Evolutionary conservation across 2,113 vertebrate species (phyloP), one percentile per base, ranked within the genome.

Genomic region (Elephas maximus): DNA sequence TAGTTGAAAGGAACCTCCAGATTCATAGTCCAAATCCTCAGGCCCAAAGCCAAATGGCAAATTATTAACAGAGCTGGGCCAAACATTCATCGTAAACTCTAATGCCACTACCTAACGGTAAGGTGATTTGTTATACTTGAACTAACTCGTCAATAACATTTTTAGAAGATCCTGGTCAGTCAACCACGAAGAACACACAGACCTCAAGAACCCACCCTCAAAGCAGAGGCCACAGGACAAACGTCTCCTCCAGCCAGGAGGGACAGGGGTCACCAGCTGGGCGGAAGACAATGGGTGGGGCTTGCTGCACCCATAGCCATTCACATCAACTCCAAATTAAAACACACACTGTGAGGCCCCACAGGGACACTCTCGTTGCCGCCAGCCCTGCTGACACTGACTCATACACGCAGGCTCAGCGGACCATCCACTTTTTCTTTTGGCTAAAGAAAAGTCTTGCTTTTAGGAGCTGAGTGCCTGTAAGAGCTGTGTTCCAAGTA

Each of bases 1-100:
- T 79, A 83, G 9, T n/a, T 53, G 28, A 60, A 82, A 91, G 95
- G 88, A 88, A 91, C 4, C 60, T 91, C 73, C 91, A 81, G 84
- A 80, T 71, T 51, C 44, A 51, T 33, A 41, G 41, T 44, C 33
- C 65, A 80, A 88, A 51, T 8, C 12, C 33, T 89, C 33, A 37
- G n/a, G 51, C n/a, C 67, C 18, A 83, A 94, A 94, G 60, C 69
- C 79, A 95, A 51, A 28, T 60, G 62, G 44, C 44, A 26, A 57
- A 60, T 21, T 77, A 51, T 41, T 21, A 28, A 81, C 15, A 89
- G 65, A 73, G 44, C n/a, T 41, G 7, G 24, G 57, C 48, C 85
- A 81, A 57, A 76, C 44, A 69, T n/a, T 62, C 28, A 14, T 26
- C 45, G 76, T 48, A 74, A 83, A 77, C 33, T 62, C 84, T 45